phyloP scores from a whole-genome alignment of 2,113 vertebrate species.

The Podiceps cristatus region DNA sequence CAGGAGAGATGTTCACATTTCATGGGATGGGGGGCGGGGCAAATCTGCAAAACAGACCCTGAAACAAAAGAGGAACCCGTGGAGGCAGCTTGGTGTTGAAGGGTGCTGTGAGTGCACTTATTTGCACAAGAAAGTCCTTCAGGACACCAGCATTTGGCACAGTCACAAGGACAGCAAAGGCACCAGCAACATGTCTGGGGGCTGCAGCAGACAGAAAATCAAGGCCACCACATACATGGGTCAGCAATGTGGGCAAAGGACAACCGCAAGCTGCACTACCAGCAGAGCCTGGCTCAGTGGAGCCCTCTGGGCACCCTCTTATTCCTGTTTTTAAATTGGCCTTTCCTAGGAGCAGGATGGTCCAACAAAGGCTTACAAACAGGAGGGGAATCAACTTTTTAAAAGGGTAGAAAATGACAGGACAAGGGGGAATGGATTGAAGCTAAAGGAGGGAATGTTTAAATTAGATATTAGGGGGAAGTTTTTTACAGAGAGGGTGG shows the following conservation, averaged over 20 bases:
- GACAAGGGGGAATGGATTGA: too few species aligned
- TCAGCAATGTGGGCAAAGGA: neutral
- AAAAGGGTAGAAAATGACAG: too few species aligned
- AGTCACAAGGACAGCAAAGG: neutral
- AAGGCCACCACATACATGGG: rapidly evolving
- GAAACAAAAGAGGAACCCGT: neutral
- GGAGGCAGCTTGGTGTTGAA: neutral
- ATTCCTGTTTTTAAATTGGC: neutral
- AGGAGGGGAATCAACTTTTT: too few species aligned
- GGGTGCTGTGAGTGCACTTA: too few species aligned
- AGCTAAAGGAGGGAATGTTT: too few species aligned
- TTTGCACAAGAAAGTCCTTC: neutral
- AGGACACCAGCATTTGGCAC: neutral
- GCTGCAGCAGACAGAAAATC: neutral
- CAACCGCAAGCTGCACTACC: rapidly evolving
- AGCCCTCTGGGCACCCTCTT: neutral
- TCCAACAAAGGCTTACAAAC: too few species aligned
- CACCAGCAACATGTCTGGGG: neutral
- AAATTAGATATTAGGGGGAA: too few species aligned
- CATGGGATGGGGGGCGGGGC: neutral
- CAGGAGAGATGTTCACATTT: neutral
- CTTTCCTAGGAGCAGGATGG: neutral
- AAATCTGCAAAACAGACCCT: neutral
- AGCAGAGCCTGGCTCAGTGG: neutral
- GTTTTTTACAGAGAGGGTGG: too few species aligned